Conservation (phyloP, 2,888 invertebrate species). For the Drosophila anomalata region DNA sequence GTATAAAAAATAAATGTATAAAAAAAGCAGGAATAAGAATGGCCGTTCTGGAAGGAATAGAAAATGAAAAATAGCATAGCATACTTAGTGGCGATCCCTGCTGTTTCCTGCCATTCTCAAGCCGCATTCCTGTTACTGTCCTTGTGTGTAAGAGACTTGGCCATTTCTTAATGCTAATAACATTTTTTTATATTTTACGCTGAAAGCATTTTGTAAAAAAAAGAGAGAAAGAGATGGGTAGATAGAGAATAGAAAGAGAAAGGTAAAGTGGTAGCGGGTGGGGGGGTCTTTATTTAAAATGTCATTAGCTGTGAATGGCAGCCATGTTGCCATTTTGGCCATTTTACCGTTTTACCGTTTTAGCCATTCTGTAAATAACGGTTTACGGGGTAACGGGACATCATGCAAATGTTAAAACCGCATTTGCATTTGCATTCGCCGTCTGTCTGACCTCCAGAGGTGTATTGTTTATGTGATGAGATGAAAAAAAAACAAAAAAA, state of each 20-base stretch:
- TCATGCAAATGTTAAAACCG: constrained; percentile 76
- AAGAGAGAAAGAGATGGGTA: constrained; percentile 2
- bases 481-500: constrained; percentile 38
- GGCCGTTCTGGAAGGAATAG: constrained; percentile 14
- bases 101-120: constrained; percentile 14
- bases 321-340: constrained; percentile 63
- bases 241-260: neutral
- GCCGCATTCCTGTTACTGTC: constrained; percentile 2
- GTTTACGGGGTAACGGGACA: constrained; percentile 34
- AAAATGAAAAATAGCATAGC: constrained; percentile 56
- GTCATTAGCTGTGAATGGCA: constrained; percentile 71
- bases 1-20: neutral
- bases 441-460: constrained; percentile 48
- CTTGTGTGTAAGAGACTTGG: neutral
- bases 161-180: constrained; percentile 59
- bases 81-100: constrained; percentile 55
- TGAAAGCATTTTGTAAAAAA: constrained; percentile 40
- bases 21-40: constrained; percentile 14
- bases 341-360: constrained; percentile 62
- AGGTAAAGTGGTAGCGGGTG: neutral
- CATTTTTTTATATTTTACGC: constrained; percentile 59
- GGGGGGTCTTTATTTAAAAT: constrained; percentile 51
- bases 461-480: constrained; percentile 34
- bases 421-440: constrained; percentile 72
- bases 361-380: constrained; percentile 67